Evolutionary conservation across 2,888 invertebrate genomes (phyloP).

Genomic region (Abrostola tripartita): DNA sequence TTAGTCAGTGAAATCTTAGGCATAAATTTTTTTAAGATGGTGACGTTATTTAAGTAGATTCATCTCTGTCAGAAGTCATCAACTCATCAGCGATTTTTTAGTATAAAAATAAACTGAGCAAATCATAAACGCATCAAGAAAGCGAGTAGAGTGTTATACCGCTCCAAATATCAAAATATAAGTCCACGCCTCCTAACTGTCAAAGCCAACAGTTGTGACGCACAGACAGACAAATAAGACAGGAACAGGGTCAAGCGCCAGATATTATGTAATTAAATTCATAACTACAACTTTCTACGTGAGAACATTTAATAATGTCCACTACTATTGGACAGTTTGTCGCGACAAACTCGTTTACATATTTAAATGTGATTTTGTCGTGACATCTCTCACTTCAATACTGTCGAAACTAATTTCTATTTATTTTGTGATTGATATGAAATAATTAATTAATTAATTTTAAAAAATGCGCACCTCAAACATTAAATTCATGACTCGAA

Average conservation of each 20-base stretch:
- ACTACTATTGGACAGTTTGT: conserved; percentile 30
- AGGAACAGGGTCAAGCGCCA: conserved; percentile 55
- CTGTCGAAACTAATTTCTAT: too few relatives aligned
- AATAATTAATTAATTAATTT: too few relatives aligned
- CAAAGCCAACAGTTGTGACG: conserved; percentile 54
- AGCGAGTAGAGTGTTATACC: not conserved
- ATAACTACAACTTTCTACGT: conserved; percentile 54
- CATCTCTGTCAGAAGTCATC: too few relatives aligned
- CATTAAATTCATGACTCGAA: too few relatives aligned
- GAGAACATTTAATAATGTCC: conserved; percentile 51
- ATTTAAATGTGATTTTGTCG: not conserved
- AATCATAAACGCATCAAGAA: not conserved
- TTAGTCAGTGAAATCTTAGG: too few relatives aligned
- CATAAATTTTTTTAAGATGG: too few relatives aligned
- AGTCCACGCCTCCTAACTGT: conserved; percentile 35
- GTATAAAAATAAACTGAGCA: too few relatives aligned
- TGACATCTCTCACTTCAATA: too few relatives aligned
- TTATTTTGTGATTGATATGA: too few relatives aligned
- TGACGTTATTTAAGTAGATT: too few relatives aligned
- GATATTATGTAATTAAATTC: conserved; percentile 67
- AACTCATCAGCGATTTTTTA: too few relatives aligned
- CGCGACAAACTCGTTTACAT: not conserved
- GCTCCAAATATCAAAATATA: conserved; percentile 21
- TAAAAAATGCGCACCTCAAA: too few relatives aligned
- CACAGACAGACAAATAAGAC: conserved; percentile 56